A percentile compares a stretch with the other conserved stretches of the same genome.
Evolutionary conservation across 2,888 invertebrate species (phyloP).

Genomic region (Drosophila diplacantha): DNA sequence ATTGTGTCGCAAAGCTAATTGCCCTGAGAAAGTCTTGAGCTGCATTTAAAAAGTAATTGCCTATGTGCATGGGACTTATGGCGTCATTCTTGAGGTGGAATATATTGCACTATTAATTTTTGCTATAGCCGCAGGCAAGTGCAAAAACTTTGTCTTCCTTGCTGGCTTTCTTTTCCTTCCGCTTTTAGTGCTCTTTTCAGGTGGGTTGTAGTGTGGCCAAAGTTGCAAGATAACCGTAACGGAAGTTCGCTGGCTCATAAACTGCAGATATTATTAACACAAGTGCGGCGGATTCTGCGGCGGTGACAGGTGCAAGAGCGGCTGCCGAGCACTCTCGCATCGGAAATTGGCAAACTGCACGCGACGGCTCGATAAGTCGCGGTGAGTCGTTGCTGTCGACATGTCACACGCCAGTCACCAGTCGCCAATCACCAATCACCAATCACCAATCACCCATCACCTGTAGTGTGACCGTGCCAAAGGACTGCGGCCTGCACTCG

Average conservation of each 20-base stretch:
- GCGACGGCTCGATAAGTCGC: constrained; percentile 30
- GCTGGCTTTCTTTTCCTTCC: neutral
- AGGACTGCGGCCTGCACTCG: constrained; percentile 1
- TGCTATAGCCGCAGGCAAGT: neutral
- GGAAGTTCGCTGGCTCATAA: constrained; percentile 11
- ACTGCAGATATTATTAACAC: constrained; percentile 14
- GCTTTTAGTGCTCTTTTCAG: neutral
- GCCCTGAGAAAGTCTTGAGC: neutral
- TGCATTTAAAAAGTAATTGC: neutral
- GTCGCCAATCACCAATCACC: constrained; percentile 27
- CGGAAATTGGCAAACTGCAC: constrained; percentile 53
- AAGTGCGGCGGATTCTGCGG: constrained; percentile 10
- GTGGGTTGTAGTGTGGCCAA: constrained; percentile 5
- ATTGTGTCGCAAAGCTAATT: neutral
- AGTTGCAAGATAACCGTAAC: constrained; percentile 11
- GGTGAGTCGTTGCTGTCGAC: constrained; percentile 24
- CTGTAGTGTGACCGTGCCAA: neutral
- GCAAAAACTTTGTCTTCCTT: constrained; percentile 1
- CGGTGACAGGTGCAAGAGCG: constrained; percentile 12
- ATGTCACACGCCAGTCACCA: constrained; percentile 32
- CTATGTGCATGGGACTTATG: neutral
- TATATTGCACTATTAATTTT: constrained; percentile 10
- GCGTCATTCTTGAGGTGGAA: neutral
- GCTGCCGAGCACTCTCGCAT: constrained; percentile 32
- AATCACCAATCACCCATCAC: constrained; percentile 29